A percentile compares a stretch with the other conserved stretches of the same genome.
Evolutionary conservation across 1,140 invertebrate species (phyloP).

Genomic region (Andrena cerasifolii): DNA sequence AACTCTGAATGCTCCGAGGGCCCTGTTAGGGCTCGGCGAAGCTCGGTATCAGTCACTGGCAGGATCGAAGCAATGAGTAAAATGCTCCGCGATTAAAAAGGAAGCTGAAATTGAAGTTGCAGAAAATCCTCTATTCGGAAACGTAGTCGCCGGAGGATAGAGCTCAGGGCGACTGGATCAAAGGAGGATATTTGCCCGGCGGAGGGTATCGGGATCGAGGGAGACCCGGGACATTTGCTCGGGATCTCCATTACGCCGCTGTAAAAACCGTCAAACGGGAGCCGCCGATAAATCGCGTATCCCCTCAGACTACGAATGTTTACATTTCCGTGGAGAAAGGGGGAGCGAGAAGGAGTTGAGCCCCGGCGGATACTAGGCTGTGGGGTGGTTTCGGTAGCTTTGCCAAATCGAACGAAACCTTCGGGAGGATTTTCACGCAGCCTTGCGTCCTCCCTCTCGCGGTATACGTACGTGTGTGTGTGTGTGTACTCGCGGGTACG

Average conservation of each 20-base stretch:
- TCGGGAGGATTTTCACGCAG: conserved; percentile 8
- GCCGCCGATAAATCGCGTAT: conserved; percentile 36
- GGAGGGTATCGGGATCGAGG: not conserved
- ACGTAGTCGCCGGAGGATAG: not conserved
- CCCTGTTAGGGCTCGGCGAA: too few relatives aligned
- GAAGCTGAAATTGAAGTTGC: not conserved
- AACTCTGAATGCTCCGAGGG: too few relatives aligned
- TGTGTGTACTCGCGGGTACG: too few relatives aligned
- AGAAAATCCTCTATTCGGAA: not conserved
- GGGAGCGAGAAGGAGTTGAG: not conserved
- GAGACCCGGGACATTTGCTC: not conserved
- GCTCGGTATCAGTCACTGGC: too few relatives aligned
- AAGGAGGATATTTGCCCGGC: conserved; percentile 26
- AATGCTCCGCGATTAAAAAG: conserved; percentile 4
- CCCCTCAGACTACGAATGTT: conserved; percentile 29
- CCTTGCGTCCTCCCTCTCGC: too few relatives aligned
- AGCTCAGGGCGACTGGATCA: conserved; percentile 9
- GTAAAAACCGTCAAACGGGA: conserved; percentile 38
- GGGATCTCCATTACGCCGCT: conserved; percentile 14
- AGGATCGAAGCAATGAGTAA: not conserved
- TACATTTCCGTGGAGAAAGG: conserved; percentile 19
- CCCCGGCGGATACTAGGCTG: conserved; percentile 20
- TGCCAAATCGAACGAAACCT: conserved; percentile 20
- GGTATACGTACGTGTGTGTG: too few relatives aligned
- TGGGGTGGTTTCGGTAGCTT: not conserved